Conservation (phyloP, 2,888 invertebrate genomes). For the Melieria omissa region DNA sequence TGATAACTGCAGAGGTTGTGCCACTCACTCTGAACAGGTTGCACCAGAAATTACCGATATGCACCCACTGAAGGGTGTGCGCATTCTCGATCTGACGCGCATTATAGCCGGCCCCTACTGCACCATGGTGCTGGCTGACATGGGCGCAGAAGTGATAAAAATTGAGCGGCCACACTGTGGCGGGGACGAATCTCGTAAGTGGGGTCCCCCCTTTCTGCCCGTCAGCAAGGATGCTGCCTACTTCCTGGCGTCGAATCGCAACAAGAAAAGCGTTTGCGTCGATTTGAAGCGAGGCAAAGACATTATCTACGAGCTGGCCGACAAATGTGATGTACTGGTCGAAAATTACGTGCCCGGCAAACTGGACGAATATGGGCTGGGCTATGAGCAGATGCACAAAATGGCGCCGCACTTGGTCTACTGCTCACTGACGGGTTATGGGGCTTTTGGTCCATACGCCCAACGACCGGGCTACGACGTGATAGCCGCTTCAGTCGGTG, state of each 20-base stretch:
- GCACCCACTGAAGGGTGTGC: slow-evolving; percentile 77
- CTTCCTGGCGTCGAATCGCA: slow-evolving; percentile 89
- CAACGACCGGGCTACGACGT: slow-evolving; percentile 95
- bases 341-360: slow-evolving; percentile 97
- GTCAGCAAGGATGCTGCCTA: slow-evolving; percentile 79
- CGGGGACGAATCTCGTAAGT: slow-evolving; percentile 90
- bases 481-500: slow-evolving; percentile 92
- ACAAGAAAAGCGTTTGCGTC: slow-evolving; percentile 92
- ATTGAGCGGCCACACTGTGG: slow-evolving; percentile 85
- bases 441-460: slow-evolving; percentile 85
- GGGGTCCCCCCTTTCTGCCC: slow-evolving; percentile 90
- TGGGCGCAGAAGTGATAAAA: slow-evolving; percentile 94
- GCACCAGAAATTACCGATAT: slow-evolving; percentile 36
- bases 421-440: slow-evolving; percentile 94
- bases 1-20: slow-evolving; percentile 13
- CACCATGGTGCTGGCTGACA: slow-evolving; percentile 91
- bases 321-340: slow-evolving; percentile 85
- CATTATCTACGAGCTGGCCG: slow-evolving; percentile 78
- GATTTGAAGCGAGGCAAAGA: slow-evolving; percentile 81
- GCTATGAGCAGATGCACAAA: slow-evolving; percentile 78
- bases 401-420: slow-evolving; percentile 86
- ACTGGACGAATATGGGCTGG: slow-evolving; percentile 78
- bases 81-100: slow-evolving; percentile 83
- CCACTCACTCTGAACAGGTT: slow-evolving; percentile 1
- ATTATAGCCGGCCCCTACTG: slow-evolving; percentile 95